Evolutionary conservation across 2,797 vertebrate species (phyloP).

Genomic region (Arremon brunneinucha): DNA sequence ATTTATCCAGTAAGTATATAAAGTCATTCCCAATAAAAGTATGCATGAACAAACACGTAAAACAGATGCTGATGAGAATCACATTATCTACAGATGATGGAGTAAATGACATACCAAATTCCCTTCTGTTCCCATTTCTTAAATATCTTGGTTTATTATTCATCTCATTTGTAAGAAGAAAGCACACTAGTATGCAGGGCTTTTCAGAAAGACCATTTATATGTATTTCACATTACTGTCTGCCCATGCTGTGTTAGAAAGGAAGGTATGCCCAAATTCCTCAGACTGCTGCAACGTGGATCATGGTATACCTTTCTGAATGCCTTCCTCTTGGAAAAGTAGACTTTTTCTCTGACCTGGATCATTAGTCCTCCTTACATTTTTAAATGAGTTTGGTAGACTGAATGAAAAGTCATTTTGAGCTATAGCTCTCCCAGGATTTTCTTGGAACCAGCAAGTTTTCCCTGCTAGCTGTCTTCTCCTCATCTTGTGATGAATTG

Average conservation of each 20-base stretch:
- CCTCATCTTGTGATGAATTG: background rate
- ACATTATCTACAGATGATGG: background rate
- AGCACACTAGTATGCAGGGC: background rate
- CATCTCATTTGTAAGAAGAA: background rate
- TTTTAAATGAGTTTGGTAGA: background rate
- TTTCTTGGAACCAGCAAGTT: background rate
- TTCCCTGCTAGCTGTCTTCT: background rate
- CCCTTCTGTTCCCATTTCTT: background rate
- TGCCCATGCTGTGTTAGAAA: background rate
- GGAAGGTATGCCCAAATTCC: background rate
- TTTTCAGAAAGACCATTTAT: background rate
- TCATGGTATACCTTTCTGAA: background rate
- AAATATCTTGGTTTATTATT: background rate
- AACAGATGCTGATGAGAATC: background rate
- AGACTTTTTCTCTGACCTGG: background rate
- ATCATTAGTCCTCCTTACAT: background rate
- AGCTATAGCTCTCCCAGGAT: background rate
- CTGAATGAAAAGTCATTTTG: background rate
- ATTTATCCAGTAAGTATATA: background rate
- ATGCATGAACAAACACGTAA: background rate
- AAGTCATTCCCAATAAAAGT: background rate
- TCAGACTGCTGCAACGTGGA: background rate
- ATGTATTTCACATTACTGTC: background rate
- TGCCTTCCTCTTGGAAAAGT: background rate
- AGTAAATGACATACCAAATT: background rate